These are phyloP conservation scores for Cheilinus undulatus DNA, from an alignment of 2,113 vertebrate genomes.

Conservation along the genomic window DNA sequence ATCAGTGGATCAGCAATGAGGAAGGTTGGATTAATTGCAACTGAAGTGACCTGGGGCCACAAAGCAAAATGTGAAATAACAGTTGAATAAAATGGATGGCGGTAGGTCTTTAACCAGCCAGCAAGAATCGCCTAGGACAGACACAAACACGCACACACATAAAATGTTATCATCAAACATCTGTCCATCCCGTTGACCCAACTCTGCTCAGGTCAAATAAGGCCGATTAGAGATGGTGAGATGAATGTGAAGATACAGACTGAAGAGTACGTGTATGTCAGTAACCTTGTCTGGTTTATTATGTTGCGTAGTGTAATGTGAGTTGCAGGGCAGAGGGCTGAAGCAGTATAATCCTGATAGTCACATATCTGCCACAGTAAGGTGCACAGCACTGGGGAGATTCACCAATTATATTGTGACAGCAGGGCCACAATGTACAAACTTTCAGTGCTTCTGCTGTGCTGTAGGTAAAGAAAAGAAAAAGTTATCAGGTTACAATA, in stretches of 20 bases:
- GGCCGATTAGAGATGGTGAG: conserved; percentile 60
- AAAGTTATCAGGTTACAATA: too few relatives aligned
- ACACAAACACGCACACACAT: conserved; percentile 13
- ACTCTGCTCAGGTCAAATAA: conserved; percentile 61
- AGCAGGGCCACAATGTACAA: not conserved
- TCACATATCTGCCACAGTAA: conserved; percentile 45
- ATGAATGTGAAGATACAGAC: conserved; percentile 60
- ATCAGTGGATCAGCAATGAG: conserved; percentile 66
- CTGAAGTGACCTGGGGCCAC: conserved; percentile 48
- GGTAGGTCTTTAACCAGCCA: conserved; percentile 39
- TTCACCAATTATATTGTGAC: conserved; percentile 8
- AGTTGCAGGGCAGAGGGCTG: conserved; percentile 28
- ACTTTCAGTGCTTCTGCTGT: too few relatives aligned
- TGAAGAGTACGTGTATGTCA: conserved; percentile 29
- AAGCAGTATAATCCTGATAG: conserved; percentile 35
- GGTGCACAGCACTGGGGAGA: not conserved
- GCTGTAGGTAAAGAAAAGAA: not conserved
- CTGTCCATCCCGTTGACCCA: conserved; percentile 67
- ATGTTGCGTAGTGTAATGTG: conserved; percentile 39
- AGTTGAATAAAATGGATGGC: not conserved
- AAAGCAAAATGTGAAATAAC: conserved; percentile 38
- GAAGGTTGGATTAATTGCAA: conserved; percentile 64
- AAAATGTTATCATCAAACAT: conserved; percentile 70
- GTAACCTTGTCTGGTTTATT: conserved; percentile 42
- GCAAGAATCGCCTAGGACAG: conserved; percentile 31